Conservation (phyloP, 2,797 vertebrate genomes). For the Bradypus variegatus region DNA sequence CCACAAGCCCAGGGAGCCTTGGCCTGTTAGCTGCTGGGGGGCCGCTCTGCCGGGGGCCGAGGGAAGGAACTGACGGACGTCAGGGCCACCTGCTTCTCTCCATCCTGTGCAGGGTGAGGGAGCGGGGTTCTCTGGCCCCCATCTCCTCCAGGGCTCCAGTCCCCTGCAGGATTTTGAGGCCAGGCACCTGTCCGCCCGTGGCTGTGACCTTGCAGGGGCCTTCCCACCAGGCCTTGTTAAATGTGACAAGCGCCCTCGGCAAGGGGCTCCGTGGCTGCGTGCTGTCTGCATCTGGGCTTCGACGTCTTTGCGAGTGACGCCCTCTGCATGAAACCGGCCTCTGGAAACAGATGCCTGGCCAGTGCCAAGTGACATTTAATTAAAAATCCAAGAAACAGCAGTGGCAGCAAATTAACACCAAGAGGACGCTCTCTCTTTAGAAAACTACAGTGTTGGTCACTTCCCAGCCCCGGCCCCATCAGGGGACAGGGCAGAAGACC, state of each 20-base stretch:
- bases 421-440: conserved; percentile 18
- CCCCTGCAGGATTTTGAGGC: not conserved
- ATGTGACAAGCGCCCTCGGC: not conserved
- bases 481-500: not conserved
- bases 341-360: conserved; percentile 35
- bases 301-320: conserved; percentile 38
- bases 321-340: conserved; percentile 21
- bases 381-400: conserved; percentile 46
- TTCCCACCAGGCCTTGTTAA: not conserved
- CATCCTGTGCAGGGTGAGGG: not conserved
- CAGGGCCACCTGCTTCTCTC: not conserved
- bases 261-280: not conserved
- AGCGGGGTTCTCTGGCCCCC: not conserved
- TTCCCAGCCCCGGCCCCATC: not conserved
- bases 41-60: not conserved
- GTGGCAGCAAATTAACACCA: conserved; percentile 19
- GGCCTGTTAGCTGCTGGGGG: not conserved
- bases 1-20: not conserved
- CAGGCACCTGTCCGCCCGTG: no score
- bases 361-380: conserved; percentile 35
- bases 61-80: not conserved
- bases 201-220: no score
- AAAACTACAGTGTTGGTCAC: not conserved
- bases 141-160: not conserved
- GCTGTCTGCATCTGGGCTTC: conserved; percentile 12